Base-by-base conservation (phyloP, 2,888 invertebrate species). In the Hemaris fuciformis region DNA sequence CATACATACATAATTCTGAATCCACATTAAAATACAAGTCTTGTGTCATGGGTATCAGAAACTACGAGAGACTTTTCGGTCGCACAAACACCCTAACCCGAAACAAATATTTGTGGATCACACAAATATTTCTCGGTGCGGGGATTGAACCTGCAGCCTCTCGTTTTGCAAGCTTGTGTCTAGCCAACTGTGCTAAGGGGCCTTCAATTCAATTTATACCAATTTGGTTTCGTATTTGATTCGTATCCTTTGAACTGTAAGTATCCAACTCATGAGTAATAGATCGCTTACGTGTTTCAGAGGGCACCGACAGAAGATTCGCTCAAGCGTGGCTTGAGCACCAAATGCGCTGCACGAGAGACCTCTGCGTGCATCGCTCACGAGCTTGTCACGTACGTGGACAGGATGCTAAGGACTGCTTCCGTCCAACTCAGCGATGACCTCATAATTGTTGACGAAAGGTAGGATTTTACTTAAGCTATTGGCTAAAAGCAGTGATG, bases 301-400 rank as follows among this genome's bases (percentile, higher is more conserved):
- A 74, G 80, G 60, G 69, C 69, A 63, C 82, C 84, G 58, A 77
- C 88, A 70, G 97, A 97, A 86, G 96, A 96, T 69, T 93, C 94
- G 22, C 92, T 97, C 10, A 90, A 96, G 71, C 94, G 95, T 53
- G 97, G 96, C 71, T 88, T 97, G 42, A 97, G 96, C 78, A 91
- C 93, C 70, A 97, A 96, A 92, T 97, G 97, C 80, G 94, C 95
- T 3, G 94, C 96, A 69, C 94, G 95, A 60, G 97, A 97, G 75
- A 94, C 96, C 53, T 96, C 96, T 41, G 95, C 97, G 7, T 97
- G 97, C 82, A 95, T 96, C 79, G 97, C 97, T 93, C 92, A 96
- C 20, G 97, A 97, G 84, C 85, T 97, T 72, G 95, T 97, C 42
- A 95, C 96, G 18, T 97, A 97, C 82, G 96, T 97, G 88, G 97